Evolutionary conservation across 2,113 vertebrate species (phyloP), one percentile per base, ranked within the genome.

Genomic region (Mustelus asterias): DNA sequence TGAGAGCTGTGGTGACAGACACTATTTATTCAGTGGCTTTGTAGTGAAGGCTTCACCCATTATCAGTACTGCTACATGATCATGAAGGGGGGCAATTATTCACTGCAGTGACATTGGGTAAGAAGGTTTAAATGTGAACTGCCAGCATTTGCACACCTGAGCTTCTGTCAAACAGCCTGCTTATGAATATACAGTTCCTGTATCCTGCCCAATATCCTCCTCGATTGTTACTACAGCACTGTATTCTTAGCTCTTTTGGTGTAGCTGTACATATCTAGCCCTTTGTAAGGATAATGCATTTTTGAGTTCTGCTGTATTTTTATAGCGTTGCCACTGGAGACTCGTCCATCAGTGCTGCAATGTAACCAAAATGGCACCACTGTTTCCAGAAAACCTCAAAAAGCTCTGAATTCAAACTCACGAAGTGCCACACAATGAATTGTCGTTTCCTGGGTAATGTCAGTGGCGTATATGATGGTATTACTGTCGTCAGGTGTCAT

Each of bases 11-110:
- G 89, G 89, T 93, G 89, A 93, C 89, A 93, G 89, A 65, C 60
- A 63, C 89, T 93, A 93, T 93, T 93, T 93, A 93, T 93, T 93
- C 60, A 93, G 89, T n/a, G 29, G 89, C 89, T 93, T 93, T 93
- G 89, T 93, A 93, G 60, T 93, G 89, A 93, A 93, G 60, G 60
- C 89, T 93, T 93, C 89, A 93, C 89, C 89, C 60, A 93, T 93
- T 93, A 93, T 93, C 89, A 93, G 89, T 67, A 63, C 16, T 65
- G 89, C 89, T 37, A n/a, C 89, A 93, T 93, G 89, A 93, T 67
- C 89, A 67, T 93, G 89, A 93, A 93, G 60, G 89, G 60, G 89
- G 89, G 89, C 89, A 93, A 93, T 93, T 93, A 93, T 93, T 93
- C 60, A 93, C 89, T 93, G 60, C n/a, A 37, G 60, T 93, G 89